A percentile compares a stretch with the other conserved stretches of the same genome.
Conservation (phyloP, 2,113 vertebrate genomes). For the Phaethon lepturus region DNA sequence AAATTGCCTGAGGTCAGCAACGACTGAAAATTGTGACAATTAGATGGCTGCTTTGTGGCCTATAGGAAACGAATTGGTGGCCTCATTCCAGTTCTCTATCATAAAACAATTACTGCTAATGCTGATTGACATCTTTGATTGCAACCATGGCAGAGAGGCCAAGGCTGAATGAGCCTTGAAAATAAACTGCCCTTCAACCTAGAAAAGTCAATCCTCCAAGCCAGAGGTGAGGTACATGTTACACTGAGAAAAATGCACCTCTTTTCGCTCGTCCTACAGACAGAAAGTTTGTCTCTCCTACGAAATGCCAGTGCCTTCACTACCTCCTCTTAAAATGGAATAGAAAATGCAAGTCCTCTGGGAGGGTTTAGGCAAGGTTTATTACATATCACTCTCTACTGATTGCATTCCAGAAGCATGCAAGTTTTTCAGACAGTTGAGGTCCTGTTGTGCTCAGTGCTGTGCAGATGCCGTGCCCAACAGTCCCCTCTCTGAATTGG, state of each 20-base stretch:
- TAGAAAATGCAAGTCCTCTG: background rate
- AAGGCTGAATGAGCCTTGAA: slow-evolving; percentile 31
- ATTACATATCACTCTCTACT: background rate
- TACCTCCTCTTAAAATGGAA: background rate
- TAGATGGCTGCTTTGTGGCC: slow-evolving; percentile 34
- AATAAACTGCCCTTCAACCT: slow-evolving; percentile 45
- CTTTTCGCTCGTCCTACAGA: background rate
- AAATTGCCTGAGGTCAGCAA: slow-evolving; percentile 56
- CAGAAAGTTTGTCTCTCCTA: background rate
- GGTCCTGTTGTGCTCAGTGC: background rate
- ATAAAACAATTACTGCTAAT: slow-evolving; percentile 61
- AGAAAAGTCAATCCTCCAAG: slow-evolving; percentile 33
- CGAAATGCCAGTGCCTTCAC: background rate
- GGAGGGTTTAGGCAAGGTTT: background rate
- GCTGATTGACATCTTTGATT: slow-evolving; percentile 56
- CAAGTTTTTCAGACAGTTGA: background rate
- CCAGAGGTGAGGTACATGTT: background rate
- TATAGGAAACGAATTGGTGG: slow-evolving; percentile 39
- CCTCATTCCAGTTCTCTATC: slow-evolving; percentile 41
- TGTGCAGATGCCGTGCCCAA: fast-evolving
- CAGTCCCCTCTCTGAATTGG: background rate
- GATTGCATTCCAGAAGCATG: background rate
- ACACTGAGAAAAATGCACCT: background rate
- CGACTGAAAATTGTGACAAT: slow-evolving; percentile 50
- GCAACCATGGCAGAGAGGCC: background rate